A percentile compares a stretch with the other conserved stretches of the same genome.
Evolutionary conservation across 2,113 vertebrate species (phyloP).

Genomic region (Perca fluviatilis): DNA sequence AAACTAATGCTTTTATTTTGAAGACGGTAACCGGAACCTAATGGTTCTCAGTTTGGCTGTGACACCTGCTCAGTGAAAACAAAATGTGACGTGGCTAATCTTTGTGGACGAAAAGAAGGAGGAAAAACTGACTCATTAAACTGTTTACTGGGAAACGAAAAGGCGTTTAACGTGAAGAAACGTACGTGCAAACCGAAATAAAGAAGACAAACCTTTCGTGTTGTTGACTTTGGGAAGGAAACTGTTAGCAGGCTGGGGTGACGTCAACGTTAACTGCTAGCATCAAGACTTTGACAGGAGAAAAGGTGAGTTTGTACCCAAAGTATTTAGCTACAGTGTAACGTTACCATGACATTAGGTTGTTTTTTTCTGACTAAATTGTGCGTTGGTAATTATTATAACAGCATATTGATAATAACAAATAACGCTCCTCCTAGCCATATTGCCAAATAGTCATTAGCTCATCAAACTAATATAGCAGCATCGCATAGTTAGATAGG

Average conservation of each 20-base stretch:
- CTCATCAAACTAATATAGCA: not conserved
- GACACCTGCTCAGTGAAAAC: constrained; percentile 19
- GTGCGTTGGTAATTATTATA: not conserved
- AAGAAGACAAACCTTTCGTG: not conserved
- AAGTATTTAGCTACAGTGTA: not conserved
- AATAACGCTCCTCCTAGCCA: not conserved
- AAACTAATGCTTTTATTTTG: constrained; percentile 42
- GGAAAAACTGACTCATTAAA: not conserved
- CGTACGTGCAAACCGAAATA: not conserved
- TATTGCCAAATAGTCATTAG: not conserved
- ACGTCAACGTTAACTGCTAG: constrained; percentile 41
- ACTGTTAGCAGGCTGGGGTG: not conserved
- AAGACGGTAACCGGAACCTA: not conserved
- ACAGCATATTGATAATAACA: not conserved
- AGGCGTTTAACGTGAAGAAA: accelerated
- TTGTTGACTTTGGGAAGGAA: not conserved
- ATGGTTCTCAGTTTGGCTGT: accelerated
- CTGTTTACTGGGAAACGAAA: not conserved
- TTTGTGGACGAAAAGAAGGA: not conserved
- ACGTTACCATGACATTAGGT: no score
- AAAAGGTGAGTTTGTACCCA: constrained; percentile 34
- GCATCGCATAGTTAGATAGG: no score
- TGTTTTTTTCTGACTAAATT: not conserved
- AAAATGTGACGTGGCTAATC: constrained; percentile 76
- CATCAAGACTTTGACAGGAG: constrained; percentile 38